Conservation (phyloP, 2,797 vertebrate genomes). For the Erethizon dorsatum region DNA sequence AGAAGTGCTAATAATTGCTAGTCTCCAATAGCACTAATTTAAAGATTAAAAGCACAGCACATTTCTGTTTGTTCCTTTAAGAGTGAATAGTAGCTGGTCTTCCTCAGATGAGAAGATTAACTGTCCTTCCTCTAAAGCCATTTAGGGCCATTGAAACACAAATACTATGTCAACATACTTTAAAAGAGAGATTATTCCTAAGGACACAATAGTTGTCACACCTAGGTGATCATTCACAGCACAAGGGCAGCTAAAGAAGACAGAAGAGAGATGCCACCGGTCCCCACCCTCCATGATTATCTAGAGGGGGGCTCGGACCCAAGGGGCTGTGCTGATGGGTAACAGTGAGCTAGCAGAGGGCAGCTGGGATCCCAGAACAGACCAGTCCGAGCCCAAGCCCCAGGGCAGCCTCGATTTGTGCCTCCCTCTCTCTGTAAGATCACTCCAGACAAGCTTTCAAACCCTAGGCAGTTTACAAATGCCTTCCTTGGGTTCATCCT, state of each 20-base stretch:
- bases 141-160: constrained; percentile 70
- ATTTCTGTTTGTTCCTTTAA: constrained; percentile 72
- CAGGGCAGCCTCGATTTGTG: not conserved
- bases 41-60: constrained; percentile 70
- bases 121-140: constrained; percentile 70
- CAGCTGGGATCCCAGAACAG: not conserved
- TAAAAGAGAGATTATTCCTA: constrained; percentile 64
- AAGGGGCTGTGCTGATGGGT: not conserved
- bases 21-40: constrained; percentile 59
- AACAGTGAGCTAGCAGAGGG: not conserved
- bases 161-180: constrained; percentile 70
- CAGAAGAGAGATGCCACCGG: not conserved
- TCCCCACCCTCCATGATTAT: not conserved
- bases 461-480: constrained; percentile 40
- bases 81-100: constrained; percentile 55
- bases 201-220: not conserved
- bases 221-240: not conserved
- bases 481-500: constrained; percentile 14
- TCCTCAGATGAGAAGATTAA: constrained; percentile 77
- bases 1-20: constrained; percentile 43
- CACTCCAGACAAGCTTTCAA: constrained; percentile 55
- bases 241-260: not conserved
- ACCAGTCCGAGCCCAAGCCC: not conserved
- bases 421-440: not conserved
- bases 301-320: not conserved